Percentiles rank a stretch among this genome's conserved stretches.
These are phyloP conservation scores for Catharus fuscescens DNA, from an alignment of 2,113 vertebrate genomes.

Conservation along the genomic window DNA sequence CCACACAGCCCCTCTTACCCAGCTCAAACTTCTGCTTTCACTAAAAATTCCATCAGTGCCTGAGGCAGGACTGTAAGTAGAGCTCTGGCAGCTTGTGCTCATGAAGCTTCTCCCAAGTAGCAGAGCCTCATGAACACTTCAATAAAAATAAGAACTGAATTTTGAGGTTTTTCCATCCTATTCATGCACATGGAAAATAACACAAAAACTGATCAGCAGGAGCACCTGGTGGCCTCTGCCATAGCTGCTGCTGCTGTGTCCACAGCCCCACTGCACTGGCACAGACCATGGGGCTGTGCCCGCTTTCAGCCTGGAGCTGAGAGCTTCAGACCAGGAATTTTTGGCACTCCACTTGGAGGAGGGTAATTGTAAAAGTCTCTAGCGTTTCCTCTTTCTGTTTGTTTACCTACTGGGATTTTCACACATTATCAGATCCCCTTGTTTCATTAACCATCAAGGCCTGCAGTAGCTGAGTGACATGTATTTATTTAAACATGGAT, in stretches of 20 bases:
- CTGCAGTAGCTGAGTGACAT: conserved; percentile 23
- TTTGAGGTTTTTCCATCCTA: neutral
- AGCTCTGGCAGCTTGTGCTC: neutral
- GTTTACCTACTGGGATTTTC: conserved; percentile 56
- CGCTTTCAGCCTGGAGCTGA: fast-evolving
- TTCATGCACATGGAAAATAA: neutral
- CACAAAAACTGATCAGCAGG: neutral
- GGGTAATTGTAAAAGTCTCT: conserved; percentile 18
- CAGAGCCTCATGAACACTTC: neutral
- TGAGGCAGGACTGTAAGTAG: neutral
- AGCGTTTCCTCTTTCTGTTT: conserved; percentile 35
- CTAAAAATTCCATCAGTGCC: neutral
- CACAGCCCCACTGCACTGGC: neutral
- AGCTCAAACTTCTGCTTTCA: neutral
- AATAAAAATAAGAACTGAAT: neutral
- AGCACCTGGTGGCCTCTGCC: neutral
- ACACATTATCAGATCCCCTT: conserved; percentile 49
- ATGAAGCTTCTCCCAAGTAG: neutral
- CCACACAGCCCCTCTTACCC: neutral
- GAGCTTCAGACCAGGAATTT: neutral
- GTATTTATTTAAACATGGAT: neutral
- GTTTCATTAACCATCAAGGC: conserved; percentile 44
- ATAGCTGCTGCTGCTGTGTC: neutral
- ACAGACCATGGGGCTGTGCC: fast-evolving
- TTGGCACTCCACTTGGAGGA: neutral